These are phyloP conservation scores for Ophion ellenae DNA, from an alignment of 2,888 invertebrate species.

Conservation along the genomic window DNA sequence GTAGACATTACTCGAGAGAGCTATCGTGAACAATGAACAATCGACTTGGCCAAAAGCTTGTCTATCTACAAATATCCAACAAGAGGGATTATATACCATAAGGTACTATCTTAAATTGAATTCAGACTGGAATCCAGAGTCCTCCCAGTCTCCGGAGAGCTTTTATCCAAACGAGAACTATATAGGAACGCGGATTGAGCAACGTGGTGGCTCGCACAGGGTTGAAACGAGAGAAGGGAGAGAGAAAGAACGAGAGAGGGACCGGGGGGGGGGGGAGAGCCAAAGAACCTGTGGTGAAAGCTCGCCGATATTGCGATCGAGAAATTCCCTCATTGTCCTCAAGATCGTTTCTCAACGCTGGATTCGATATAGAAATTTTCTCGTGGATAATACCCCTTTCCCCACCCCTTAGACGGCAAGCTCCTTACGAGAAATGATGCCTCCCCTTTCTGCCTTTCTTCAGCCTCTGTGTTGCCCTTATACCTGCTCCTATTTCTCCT, in stretches of 20 bases:
- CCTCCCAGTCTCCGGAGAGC: slow-evolving; percentile 63
- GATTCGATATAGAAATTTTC: slow-evolving; percentile 71
- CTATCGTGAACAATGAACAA: slow-evolving; percentile 45
- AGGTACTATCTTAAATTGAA: slow-evolving; percentile 67
- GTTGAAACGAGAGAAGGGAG: slow-evolving; percentile 28
- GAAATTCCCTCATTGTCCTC: slow-evolving; percentile 69
- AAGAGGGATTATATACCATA: slow-evolving; percentile 64
- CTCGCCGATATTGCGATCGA: slow-evolving; percentile 68
- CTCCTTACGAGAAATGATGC: slow-evolving; percentile 68
- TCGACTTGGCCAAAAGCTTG: slow-evolving; percentile 51
- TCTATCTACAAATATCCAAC: slow-evolving; percentile 64
- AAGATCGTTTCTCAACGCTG: slow-evolving; percentile 67
- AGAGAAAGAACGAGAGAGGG: slow-evolving; percentile 33
- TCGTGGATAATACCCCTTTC: slow-evolving; percentile 67
- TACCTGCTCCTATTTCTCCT: neutral
- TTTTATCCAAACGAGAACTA: slow-evolving; percentile 67
- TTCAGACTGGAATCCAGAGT: slow-evolving; percentile 66
- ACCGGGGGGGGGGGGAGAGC: slow-evolving; percentile 6
- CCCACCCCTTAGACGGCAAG: slow-evolving; percentile 64
- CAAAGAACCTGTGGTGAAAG: slow-evolving; percentile 58
- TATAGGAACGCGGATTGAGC: slow-evolving; percentile 58
- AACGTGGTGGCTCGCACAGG: slow-evolving; percentile 38
- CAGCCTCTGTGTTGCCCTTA: slow-evolving; percentile 31
- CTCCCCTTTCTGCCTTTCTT: slow-evolving; percentile 29
- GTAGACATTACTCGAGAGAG: slow-evolving; percentile 26